Conservation (phyloP, 2,797 vertebrate genomes). For the Coreius guichenoti region DNA sequence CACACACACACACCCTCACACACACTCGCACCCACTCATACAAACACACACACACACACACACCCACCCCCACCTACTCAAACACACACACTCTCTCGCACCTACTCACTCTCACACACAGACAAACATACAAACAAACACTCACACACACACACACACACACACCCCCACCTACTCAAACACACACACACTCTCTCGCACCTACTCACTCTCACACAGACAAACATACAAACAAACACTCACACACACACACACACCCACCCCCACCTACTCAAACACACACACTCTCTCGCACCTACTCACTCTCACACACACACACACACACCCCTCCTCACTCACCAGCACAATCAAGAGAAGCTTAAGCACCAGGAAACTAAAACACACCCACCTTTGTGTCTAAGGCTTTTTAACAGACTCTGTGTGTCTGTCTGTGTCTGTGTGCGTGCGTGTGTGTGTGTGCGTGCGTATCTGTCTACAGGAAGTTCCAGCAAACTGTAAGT, state of each 20-base stretch:
- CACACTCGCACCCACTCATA: too few species aligned
- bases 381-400: background rate
- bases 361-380: constrained; percentile 2
- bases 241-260: background rate
- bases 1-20: background rate
- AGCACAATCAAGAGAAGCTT: background rate
- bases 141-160: too few species aligned
- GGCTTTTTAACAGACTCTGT: background rate
- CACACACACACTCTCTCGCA: too few species aligned
- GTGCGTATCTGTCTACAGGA: background rate
- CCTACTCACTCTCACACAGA: background rate
- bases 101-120: background rate
- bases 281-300: background rate
- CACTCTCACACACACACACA: background rate
- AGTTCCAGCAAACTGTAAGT: constrained; percentile 10
- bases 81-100: background rate
- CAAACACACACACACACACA: background rate
- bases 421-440: constrained; percentile 16
- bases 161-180: too few species aligned
- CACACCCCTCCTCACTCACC: background rate
- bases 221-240: too few species aligned
- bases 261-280: background rate
- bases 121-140: too few species aligned
- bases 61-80: background rate
- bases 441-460: background rate